phyloP scores from a whole-genome alignment of 2,113 vertebrate genomes.

The Mormyrus iriodes region DNA sequence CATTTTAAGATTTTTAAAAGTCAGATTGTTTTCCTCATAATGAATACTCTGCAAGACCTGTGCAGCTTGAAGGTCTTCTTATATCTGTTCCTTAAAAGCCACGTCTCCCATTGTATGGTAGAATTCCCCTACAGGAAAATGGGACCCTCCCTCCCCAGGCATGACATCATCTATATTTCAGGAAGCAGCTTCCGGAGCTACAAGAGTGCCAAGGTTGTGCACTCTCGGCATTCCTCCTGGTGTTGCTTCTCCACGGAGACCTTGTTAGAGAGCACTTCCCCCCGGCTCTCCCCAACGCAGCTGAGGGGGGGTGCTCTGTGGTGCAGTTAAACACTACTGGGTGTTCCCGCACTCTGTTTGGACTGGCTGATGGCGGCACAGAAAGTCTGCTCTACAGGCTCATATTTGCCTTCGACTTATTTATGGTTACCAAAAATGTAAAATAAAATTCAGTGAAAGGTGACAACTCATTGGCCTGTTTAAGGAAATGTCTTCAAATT shows the following conservation, averaged over 20 bases:
- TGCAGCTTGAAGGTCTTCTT: not conserved
- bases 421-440: not conserved
- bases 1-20: not conserved
- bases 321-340: not conserved
- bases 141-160: not conserved
- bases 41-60: not conserved
- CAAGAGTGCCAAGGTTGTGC: not conserved
- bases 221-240: not conserved
- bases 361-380: not conserved
- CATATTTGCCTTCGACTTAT: not conserved
- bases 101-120: not conserved
- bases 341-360: not conserved
- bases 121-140: not conserved
- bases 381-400: not conserved
- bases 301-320: not conserved
- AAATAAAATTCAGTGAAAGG: not conserved
- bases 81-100: not conserved
- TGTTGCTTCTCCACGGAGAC: not conserved
- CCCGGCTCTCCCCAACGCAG: not conserved
- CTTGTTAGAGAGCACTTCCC: not conserved
- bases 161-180: slow-evolving; percentile 13
- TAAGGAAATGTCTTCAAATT: not conserved
- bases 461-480: not conserved
- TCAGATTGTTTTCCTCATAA: not conserved
- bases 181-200: not conserved